These are phyloP conservation scores for Acleris sparsana DNA, from an alignment of 2,888 invertebrate species.

Conservation along the genomic window DNA sequence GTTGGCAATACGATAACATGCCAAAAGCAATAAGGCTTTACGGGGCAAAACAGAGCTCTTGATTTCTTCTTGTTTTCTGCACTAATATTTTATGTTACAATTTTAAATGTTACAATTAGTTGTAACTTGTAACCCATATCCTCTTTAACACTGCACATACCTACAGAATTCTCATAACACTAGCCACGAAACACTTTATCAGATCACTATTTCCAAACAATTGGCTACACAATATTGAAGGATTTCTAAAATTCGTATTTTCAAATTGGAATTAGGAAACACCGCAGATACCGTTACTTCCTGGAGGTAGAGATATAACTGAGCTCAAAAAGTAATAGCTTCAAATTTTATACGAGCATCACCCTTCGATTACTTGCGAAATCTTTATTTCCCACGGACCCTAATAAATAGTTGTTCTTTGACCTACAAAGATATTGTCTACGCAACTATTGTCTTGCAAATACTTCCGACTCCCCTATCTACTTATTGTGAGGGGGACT, in stretches of 20 bases:
- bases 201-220: not conserved
- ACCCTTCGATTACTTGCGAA: constrained; percentile 59
- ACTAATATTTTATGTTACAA: too few species aligned
- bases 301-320: constrained; percentile 69
- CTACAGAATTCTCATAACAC: too few species aligned
- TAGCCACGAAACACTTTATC: not conserved
- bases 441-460: constrained; percentile 68
- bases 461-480: constrained; percentile 66
- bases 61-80: too few species aligned
- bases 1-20: too few species aligned
- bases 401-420: constrained; percentile 57
- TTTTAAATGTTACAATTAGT: too few species aligned
- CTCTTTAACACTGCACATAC: too few species aligned
- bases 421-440: constrained; percentile 69
- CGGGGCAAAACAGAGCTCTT: too few species aligned
- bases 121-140: too few species aligned
- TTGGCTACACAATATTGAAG: not conserved
- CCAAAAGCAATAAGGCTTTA: too few species aligned
- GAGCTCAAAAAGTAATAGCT: constrained; percentile 55
- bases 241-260: not conserved
- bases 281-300: constrained; percentile 61
- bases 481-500: constrained; percentile 46
- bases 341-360: constrained; percentile 70
- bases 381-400: constrained; percentile 61
- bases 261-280: constrained; percentile 7